These are phyloP conservation scores for Coenonympha glycerion DNA, from an alignment of 2,888 invertebrate genomes.

Conservation along the genomic window DNA sequence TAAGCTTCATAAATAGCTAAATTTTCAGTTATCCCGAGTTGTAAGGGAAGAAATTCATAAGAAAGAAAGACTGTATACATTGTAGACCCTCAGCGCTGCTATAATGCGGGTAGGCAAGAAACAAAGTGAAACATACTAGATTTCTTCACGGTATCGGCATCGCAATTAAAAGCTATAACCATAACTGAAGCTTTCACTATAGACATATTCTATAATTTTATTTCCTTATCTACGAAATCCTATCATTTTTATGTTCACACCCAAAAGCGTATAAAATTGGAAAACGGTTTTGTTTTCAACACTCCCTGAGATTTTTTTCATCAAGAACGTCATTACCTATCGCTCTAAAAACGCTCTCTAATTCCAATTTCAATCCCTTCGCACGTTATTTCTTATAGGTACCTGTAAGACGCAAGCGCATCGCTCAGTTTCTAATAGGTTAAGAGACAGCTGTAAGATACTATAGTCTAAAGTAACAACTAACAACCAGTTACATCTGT, in stretches of 20 bases:
- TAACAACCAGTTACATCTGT: too few relatives aligned
- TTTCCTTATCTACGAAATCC: background rate
- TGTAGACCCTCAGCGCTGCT: too few relatives aligned
- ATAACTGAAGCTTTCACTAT: background rate
- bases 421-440: conserved; percentile 31
- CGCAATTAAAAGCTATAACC: too few relatives aligned
- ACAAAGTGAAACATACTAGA: too few relatives aligned
- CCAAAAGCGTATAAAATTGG: conserved; percentile 4
- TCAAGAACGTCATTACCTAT: conserved; percentile 41
- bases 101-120: too few relatives aligned
- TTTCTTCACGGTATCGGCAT: too few relatives aligned
- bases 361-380: conserved; percentile 60
- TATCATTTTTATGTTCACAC: conserved; percentile 10
- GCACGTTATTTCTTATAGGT: conserved; percentile 64
- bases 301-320: conserved; percentile 40
- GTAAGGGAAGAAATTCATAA: too few relatives aligned
- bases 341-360: conserved; percentile 53
- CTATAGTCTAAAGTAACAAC: background rate
- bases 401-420: conserved; percentile 55
- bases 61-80: too few relatives aligned
- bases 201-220: background rate
- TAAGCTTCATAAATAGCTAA: too few relatives aligned
- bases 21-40: too few relatives aligned
- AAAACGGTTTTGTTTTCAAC: conserved; percentile 16
- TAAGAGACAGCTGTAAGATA: background rate